phyloP scores from a whole-genome alignment of 1,140 invertebrate genomes.

The Lordiphosa clarofinis region DNA sequence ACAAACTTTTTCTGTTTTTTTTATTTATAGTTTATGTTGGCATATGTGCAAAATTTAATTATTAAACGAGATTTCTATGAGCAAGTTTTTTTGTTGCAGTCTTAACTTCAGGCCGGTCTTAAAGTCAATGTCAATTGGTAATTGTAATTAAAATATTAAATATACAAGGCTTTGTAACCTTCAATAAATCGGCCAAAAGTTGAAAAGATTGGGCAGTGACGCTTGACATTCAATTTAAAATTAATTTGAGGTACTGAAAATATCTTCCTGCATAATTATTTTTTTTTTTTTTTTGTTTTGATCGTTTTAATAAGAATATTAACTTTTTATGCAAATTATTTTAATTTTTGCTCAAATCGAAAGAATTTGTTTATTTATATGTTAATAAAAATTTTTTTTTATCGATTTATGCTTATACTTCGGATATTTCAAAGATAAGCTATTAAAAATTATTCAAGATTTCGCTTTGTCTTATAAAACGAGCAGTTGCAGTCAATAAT shows the following conservation, averaged over 20 bases:
- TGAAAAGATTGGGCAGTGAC: constrained; percentile 2
- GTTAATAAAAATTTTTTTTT: constrained; percentile 17
- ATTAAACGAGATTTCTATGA: constrained; percentile 23
- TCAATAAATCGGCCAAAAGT: constrained; percentile 5
- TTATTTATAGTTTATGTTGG: constrained; percentile 5
- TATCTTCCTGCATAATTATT: constrained; percentile 30
- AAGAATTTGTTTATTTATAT: constrained; percentile 50
- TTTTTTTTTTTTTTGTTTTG: background rate
- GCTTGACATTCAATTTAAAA: constrained; percentile 12
- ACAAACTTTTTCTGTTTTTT: constrained; percentile 19
- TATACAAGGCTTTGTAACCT: constrained; percentile 6
- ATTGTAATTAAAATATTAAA: constrained; percentile 4
- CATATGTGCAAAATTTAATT: constrained; percentile 5
- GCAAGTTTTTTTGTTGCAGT: constrained; percentile 20
- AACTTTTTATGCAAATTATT: constrained; percentile 34
- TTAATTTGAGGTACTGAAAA: constrained; percentile 3
- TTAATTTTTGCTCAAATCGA: constrained; percentile 19
- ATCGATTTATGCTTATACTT: constrained; percentile 26
- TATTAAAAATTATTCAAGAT: background rate
- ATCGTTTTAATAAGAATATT: constrained; percentile 18
- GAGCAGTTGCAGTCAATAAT: constrained; percentile 8
- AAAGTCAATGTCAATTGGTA: constrained; percentile 47
- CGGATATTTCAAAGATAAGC: constrained; percentile 7
- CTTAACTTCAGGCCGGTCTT: background rate
- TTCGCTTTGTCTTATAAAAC: constrained; percentile 1